Evolutionary conservation across 2,113 vertebrate species (phyloP).

Genomic region (Poeciliopsis turrubarensis): DNA sequence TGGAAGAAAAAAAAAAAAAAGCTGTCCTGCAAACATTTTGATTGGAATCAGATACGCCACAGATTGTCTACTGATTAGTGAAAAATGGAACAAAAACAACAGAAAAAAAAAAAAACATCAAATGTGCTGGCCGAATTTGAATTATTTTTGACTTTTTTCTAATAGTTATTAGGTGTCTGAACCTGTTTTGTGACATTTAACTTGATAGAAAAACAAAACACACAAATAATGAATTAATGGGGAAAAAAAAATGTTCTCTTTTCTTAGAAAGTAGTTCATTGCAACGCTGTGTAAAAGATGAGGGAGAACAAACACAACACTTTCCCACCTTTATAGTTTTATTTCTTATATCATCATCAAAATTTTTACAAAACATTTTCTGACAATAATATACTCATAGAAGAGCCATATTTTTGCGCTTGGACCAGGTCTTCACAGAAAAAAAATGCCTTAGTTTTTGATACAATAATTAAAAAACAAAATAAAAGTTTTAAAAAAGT

Average conservation of each 20-base stretch:
- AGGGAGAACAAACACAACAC: constrained; percentile 15
- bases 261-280: neutral
- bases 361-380: constrained; percentile 88
- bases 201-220: too few relatives aligned
- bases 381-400: constrained; percentile 86
- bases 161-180: too few relatives aligned
- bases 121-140: neutral
- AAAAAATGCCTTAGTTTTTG: constrained; percentile 76
- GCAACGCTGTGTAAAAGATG: neutral
- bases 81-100: too few relatives aligned
- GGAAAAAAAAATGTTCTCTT: neutral
- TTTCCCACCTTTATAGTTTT: constrained; percentile 82
- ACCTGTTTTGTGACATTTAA: too few relatives aligned
- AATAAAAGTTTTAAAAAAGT: constrained; percentile 48
- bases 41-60: too few relatives aligned
- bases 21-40: too few relatives aligned
- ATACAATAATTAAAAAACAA: constrained; percentile 68
- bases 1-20: neutral
- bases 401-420: constrained; percentile 82
- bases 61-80: too few relatives aligned
- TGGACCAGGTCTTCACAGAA: constrained; percentile 78
- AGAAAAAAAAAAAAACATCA: too few relatives aligned
- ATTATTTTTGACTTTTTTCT: neutral
- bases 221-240: neutral
- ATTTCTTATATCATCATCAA: constrained; percentile 86